A percentile compares a stretch with the other conserved stretches of the same genome.
Evolutionary conservation across 2,888 invertebrate genomes (phyloP).

Genomic region (Torymus auratus): DNA sequence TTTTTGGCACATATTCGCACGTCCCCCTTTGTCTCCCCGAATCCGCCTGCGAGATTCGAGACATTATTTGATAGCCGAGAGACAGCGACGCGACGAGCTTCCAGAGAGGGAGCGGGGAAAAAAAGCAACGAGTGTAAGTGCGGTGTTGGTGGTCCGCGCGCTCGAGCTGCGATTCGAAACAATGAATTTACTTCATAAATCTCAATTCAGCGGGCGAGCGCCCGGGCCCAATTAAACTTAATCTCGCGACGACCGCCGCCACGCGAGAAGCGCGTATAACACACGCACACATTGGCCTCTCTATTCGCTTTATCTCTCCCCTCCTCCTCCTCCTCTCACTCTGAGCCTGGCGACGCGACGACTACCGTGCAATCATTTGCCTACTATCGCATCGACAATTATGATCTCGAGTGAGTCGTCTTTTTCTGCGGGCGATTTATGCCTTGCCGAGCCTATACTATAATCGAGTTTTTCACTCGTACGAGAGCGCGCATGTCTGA

Average conservation of each 20-base stretch:
- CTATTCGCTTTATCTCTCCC: background rate
- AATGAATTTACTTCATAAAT: slow-evolving; percentile 77
- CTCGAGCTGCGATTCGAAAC: slow-evolving; percentile 68
- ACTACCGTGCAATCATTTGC: background rate
- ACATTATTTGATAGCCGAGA: too few relatives aligned
- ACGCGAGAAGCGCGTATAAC: slow-evolving; percentile 16
- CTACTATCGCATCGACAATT: slow-evolving; percentile 8
- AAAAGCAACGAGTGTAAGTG: too few relatives aligned
- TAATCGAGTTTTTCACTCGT: too few relatives aligned
- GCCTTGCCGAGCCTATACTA: background rate
- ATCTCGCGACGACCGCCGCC: slow-evolving; percentile 59
- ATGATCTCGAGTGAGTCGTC: slow-evolving; percentile 16
- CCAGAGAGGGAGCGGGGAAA: too few relatives aligned
- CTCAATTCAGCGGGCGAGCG: slow-evolving; percentile 71
- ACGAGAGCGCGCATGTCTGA: too few relatives aligned
- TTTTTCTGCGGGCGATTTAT: background rate
- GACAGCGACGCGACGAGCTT: too few relatives aligned
- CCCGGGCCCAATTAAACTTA: slow-evolving; percentile 74
- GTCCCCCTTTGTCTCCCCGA: background rate
- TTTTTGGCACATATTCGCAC: background rate
- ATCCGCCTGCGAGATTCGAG: too few relatives aligned
- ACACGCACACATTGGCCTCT: background rate
- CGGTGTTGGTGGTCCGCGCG: slow-evolving; percentile 69
- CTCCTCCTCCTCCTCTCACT: too few relatives aligned
- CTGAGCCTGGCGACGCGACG: background rate